Conservation (phyloP, 2,888 invertebrate species). For the Meghimatium bilineatum region DNA sequence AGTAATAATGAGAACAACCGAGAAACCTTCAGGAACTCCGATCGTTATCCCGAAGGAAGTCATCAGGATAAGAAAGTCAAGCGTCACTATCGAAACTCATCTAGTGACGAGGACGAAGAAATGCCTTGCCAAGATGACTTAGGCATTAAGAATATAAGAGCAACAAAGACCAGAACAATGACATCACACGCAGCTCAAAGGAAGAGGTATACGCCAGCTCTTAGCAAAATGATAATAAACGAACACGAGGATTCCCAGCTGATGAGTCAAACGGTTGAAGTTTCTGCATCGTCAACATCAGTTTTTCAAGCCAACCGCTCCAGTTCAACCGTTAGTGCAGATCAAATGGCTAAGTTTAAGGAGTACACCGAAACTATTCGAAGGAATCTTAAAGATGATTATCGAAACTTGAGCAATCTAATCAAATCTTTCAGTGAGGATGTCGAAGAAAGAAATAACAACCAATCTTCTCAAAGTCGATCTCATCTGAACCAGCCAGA, state of each 20-base stretch:
- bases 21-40: background rate
- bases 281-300: background rate
- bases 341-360: constrained; percentile 18
- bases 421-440: constrained; percentile 22
- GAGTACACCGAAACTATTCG: constrained; percentile 32
- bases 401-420: constrained; percentile 7
- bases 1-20: background rate
- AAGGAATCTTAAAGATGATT: constrained; percentile 15
- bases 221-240: background rate
- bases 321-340: background rate
- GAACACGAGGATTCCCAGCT: background rate
- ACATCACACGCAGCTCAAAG: background rate
- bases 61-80: constrained; percentile 9
- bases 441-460: constrained; percentile 31
- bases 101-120: background rate
- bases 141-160: background rate
- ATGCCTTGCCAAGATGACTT: background rate
- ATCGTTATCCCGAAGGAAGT: background rate
- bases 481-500: constrained; percentile 11
- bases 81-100: background rate
- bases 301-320: background rate
- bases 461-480: background rate
- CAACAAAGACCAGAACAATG: background rate
- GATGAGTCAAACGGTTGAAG: background rate
- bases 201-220: background rate